These are phyloP conservation scores for Aptenodytes patagonicus DNA, from an alignment of 2,113 vertebrate species.

Conservation along the genomic window DNA sequence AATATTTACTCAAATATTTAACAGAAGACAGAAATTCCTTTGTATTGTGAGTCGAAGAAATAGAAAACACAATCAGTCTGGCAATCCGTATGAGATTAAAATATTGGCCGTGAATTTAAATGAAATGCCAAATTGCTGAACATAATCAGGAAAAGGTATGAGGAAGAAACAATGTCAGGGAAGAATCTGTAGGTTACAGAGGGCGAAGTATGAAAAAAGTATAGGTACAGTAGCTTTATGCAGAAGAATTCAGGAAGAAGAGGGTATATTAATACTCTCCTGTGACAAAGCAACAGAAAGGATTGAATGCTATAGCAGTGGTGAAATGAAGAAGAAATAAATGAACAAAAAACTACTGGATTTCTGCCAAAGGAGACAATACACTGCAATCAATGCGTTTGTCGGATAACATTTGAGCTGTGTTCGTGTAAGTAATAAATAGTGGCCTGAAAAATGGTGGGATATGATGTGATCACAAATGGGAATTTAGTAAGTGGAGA, in stretches of 20 bases:
- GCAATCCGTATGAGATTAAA: not conserved
- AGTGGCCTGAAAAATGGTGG: not conserved
- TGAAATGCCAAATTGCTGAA: not conserved
- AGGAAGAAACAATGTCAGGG: not conserved
- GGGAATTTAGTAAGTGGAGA: not conserved
- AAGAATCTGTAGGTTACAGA: not conserved
- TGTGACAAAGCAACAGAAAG: not conserved
- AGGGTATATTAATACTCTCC: not conserved
- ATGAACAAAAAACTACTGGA: not conserved
- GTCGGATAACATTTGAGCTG: not conserved
- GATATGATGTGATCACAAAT: not conserved
- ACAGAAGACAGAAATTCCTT: not conserved
- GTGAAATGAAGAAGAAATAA: not conserved
- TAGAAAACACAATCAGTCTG: not conserved
- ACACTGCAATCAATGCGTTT: not conserved
- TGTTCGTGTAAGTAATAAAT: not conserved
- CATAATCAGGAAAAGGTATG: not conserved
- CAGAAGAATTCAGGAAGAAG: not conserved
- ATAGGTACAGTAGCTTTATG: not conserved
- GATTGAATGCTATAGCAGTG: not conserved
- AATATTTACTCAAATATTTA: not conserved
- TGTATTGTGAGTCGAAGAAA: not conserved
- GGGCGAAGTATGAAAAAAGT: not conserved
- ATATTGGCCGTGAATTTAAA: not conserved
- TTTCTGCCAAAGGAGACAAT: not conserved